Evolutionary conservation across 2,113 vertebrate species (phyloP).

Genomic region (Chloropsis hardwickii): DNA sequence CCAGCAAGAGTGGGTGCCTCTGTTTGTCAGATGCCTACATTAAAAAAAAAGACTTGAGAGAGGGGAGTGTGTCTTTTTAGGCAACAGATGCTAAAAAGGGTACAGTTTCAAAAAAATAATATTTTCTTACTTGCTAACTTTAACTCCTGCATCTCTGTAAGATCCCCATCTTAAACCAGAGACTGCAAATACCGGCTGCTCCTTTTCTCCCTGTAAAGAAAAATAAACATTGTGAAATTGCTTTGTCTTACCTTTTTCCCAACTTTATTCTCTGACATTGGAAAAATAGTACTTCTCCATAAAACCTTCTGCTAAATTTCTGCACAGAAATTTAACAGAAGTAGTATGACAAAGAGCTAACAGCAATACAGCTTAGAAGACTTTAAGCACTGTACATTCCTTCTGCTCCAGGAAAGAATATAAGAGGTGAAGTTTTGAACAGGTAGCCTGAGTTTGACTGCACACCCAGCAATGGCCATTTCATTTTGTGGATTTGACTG

Average conservation of each 20-base stretch:
- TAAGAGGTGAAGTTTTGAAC: background rate
- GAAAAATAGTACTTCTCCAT: background rate
- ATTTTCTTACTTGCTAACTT: conserved; percentile 87
- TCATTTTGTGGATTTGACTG: background rate
- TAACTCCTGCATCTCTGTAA: conserved; percentile 87
- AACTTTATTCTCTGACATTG: background rate
- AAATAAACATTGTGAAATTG: background rate
- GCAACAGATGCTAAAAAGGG: background rate
- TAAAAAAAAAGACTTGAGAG: background rate
- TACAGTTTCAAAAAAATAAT: background rate
- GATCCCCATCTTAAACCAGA: conserved; percentile 92
- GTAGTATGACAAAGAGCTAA: background rate
- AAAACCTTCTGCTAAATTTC: background rate
- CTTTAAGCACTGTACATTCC: background rate
- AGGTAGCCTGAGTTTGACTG: background rate
- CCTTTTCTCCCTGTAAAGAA: conserved; percentile 85
- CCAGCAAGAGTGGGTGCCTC: background rate
- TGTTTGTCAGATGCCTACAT: background rate
- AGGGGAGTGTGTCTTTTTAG: background rate
- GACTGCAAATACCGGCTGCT: conserved; percentile 92
- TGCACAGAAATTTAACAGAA: background rate
- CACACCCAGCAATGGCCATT: background rate
- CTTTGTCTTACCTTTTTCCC: background rate
- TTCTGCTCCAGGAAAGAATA: background rate
- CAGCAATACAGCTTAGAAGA: background rate